phyloP scores from a whole-genome alignment of 1,140 invertebrate genomes.

The Ridgeia piscesae region DNA sequence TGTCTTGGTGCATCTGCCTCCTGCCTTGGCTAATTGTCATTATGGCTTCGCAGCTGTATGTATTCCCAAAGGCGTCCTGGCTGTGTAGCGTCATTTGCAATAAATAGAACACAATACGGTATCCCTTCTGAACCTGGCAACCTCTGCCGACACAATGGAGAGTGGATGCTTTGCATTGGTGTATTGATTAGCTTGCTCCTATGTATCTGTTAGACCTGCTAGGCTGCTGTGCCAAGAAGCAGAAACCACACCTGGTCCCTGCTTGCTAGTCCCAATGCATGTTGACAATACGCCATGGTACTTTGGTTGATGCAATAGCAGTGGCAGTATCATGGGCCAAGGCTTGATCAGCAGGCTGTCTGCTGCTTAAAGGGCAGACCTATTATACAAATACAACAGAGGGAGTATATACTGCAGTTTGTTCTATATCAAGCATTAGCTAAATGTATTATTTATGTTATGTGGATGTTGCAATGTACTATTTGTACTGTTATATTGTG shows the following conservation, averaged over 20 bases:
- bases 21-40: not conserved
- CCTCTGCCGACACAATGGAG: not conserved
- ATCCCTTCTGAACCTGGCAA: not conserved
- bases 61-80: not conserved
- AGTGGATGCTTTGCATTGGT: not conserved
- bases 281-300: not conserved
- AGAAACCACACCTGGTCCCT: not conserved
- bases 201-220: not conserved
- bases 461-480: too few relatives aligned
- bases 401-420: not conserved
- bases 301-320: not conserved
- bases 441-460: too few relatives aligned
- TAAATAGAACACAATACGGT: not conserved
- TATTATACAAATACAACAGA: not conserved
- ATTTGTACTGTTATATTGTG: too few relatives aligned
- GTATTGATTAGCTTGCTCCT: not conserved
- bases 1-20: not conserved
- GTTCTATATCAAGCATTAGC: not conserved
- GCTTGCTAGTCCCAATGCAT: not conserved
- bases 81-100: not conserved
- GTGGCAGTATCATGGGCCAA: not conserved
- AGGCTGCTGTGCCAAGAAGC: not conserved
- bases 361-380: not conserved
- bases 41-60: not conserved
- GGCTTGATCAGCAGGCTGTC: not conserved